phyloP scores from a whole-genome alignment of 2,797 vertebrate species.

The Thaleichthys pacificus region DNA sequence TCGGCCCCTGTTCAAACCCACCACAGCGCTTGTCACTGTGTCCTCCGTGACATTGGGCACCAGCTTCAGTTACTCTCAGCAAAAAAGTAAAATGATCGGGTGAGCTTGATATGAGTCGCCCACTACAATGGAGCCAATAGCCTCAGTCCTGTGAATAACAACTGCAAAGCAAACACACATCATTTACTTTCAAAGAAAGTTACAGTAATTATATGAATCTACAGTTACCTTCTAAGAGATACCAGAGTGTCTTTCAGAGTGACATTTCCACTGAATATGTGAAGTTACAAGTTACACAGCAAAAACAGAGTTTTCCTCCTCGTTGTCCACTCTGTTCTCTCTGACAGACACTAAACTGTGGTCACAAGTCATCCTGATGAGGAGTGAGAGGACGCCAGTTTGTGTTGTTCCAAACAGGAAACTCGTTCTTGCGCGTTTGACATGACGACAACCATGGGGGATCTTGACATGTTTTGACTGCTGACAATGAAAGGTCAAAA shows the following conservation, averaged over 20 bases:
- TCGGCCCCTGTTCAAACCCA: not conserved
- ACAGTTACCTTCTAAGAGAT: no score
- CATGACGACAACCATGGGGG: not conserved
- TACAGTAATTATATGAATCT: no score
- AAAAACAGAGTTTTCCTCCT: not conserved
- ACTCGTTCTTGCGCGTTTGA: not conserved
- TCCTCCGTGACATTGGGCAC: not conserved
- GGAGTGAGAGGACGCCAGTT: no score
- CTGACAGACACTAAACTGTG: not conserved
- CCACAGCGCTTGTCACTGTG: not conserved
- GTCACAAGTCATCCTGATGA: not conserved
- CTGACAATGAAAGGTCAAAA: not conserved
- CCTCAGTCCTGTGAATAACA: no score
- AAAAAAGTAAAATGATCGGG: no score
- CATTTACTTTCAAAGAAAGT: no score
- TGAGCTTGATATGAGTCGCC: no score
- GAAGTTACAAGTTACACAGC: no score
- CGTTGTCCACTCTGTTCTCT: not conserved
- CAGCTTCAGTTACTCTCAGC: no score
- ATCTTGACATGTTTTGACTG: slow-evolving; percentile 5
- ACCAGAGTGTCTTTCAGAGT: not conserved
- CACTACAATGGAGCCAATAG: no score
- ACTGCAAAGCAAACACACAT: no score
- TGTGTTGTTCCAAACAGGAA: not conserved
- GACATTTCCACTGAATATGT: no score